A percentile compares a stretch with the other conserved stretches of the same genome.
Conservation (phyloP, 30 jellyfish, hydroid and myxozoan genomes). For the Morbakka virulenta region DNA sequence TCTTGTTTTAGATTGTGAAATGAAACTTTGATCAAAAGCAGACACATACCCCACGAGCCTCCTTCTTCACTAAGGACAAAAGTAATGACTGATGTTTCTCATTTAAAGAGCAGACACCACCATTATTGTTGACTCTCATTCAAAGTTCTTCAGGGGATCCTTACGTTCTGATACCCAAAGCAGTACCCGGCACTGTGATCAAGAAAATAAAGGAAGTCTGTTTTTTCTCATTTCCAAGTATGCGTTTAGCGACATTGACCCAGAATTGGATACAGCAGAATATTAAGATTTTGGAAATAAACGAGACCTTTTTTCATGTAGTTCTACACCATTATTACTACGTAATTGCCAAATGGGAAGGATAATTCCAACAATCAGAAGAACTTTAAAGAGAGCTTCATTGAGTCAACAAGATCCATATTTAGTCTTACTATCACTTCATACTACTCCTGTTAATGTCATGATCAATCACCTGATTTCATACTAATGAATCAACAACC, state of each 20-base stretch:
- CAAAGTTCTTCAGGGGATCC: not conserved
- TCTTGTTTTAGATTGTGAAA: slow-evolving; percentile 32
- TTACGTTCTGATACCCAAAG: not conserved
- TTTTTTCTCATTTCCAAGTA: not conserved
- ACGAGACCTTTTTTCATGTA: not conserved
- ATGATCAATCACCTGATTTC: not conserved
- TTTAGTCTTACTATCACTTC: not conserved
- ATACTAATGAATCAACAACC: not conserved
- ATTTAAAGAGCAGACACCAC: not conserved
- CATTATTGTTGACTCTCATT: not conserved
- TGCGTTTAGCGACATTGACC: not conserved
- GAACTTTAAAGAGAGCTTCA: not conserved
- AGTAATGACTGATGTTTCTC: slow-evolving; percentile 36
- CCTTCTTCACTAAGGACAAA: slow-evolving; percentile 40
- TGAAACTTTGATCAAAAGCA: slow-evolving; percentile 31
- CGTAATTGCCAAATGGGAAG: not conserved
- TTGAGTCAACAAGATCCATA: not conserved
- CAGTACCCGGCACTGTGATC: slow-evolving; percentile 1
- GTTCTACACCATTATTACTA: not conserved
- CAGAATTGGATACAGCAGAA: not conserved
- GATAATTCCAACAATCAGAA: not conserved
- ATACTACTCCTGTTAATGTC: not conserved
- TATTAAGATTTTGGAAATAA: not conserved
- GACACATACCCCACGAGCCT: slow-evolving; percentile 24
- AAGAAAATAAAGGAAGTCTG: not conserved